Evolutionary conservation across 2,888 invertebrate species (phyloP), one percentile per base, ranked within the genome.

Genomic region (Phengaris alcon): DNA sequence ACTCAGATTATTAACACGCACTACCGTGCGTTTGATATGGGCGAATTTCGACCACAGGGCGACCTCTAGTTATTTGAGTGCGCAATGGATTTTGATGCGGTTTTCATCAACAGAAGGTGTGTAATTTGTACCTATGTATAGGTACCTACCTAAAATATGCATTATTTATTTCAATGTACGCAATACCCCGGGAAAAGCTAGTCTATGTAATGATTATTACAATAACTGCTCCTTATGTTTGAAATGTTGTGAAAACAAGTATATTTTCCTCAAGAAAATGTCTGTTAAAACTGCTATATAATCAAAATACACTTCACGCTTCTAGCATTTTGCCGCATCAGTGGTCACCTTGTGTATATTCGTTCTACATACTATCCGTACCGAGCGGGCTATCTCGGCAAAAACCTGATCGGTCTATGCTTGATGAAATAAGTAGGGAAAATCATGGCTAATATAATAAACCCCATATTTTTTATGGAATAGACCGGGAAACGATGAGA

Each of bases 281-380:
- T 46, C n/a, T 48, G 22, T 69, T 68, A 68, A 68, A 10, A 13
- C 52, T 22, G 35, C 64, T 64, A 44, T 64, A 52, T 52, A 6
- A 70, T 70, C 70, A 70, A 70, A 70, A 70, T 70, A 70, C 48
- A 70, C 48, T 70, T 46, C n/a, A 70, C 70, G 70, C 70, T 70
- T 48, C 70, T 70, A 22, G 70, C 70, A 70, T 70, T 70, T 70
- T 70, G 15, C 48, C 52, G 70, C 70, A 22, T 70, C 51, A 52
- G 8, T 51, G 70, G 51, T 10, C 52, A 15, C 35, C 52, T 52
- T 52, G 35, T 52, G 9, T 8, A 35, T 35, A 22, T 52, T 69
- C 69, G 70, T 70, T 70, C 70, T 70, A 70, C 70, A 70, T 70
- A 70, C 22, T 52, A 70, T 70, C 70, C 22, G 70, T 70, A 51